Evolutionary conservation across 2,888 invertebrate genomes (phyloP), one percentile per base, ranked within the genome.

Genomic region (Steinernema scapterisci): DNA sequence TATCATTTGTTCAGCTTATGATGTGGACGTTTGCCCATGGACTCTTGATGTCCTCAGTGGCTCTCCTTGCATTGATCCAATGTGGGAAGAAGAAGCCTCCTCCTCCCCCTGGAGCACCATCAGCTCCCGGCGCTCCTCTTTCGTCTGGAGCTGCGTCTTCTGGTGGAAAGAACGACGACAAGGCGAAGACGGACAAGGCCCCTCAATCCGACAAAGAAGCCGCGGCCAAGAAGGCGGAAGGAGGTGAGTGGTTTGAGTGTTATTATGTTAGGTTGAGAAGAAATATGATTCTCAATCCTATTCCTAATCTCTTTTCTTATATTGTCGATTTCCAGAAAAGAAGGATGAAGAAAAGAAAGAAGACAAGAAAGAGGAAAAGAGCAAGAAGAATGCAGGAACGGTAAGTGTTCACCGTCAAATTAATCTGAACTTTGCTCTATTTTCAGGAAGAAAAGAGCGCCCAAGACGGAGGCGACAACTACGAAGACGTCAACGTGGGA

Each of bases 401-500:
- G 48, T 48, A 48, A 48, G 16, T 48, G 38, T 6, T 38, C 38
- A 9, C 38, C n/a, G n/a, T n/a, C n/a, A n/a, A n/a, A n/a, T n/a
- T n/a, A n/a, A n/a, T n/a, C n/a, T n/a, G n/a, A n/a, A n/a, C n/a
- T n/a, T n/a, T n/a, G n/a, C n/a, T n/a, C n/a, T n/a, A n/a, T n/a
- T n/a, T n/a, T n/a, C n/a, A 7, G 27, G 45, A 45, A 44, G 27
- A 71, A 45, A 71, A 52, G 27, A 38, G 51, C 0, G 25, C 44
- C 13, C 27, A 38, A 19, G 73, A n/a, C 54, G 45, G 56, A 38
- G 73, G 56, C 38, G 63, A 38, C 27, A 38, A 63, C 19, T 31
- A 63, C 16, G 38, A 38, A 63, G 63, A 45, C 23, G 46, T 71
- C 71, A 46, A 13, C 27, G 72, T 48, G 31, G 51, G 71, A 38